phyloP scores from a whole-genome alignment of 2,113 vertebrate species.

The Centropus bengalensis region DNA sequence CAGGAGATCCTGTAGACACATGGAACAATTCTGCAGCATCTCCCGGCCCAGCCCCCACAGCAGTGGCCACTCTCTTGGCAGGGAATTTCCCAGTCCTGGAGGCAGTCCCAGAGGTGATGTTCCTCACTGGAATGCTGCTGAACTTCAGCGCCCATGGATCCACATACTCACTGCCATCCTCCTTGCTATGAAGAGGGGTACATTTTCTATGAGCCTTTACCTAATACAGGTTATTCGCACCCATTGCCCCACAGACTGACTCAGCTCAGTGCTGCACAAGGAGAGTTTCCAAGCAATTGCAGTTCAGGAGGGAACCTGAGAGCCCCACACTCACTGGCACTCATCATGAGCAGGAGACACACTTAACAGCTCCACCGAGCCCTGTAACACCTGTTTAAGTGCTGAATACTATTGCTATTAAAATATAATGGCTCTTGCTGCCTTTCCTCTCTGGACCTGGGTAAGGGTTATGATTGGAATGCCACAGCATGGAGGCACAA shows the following conservation, averaged over 20 bases:
- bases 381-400: neutral
- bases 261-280: neutral
- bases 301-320: neutral
- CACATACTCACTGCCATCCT: neutral
- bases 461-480: neutral
- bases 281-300: neutral
- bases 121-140: neutral
- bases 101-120: neutral
- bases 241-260: fast-evolving
- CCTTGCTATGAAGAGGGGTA: neutral
- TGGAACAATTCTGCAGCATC: neutral
- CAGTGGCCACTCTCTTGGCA: neutral
- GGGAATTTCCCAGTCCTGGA: neutral
- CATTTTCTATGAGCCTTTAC: fast-evolving
- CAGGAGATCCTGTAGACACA: neutral
- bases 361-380: neutral
- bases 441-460: neutral
- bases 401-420: neutral
- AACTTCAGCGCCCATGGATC: neutral
- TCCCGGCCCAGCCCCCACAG: fast-evolving
- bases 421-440: neutral
- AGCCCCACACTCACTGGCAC: fast-evolving
- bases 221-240: fast-evolving
- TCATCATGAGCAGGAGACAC: neutral
- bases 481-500: fast-evolving